Percentiles rank a stretch among this genome's conserved stretches.
phyloP scores from a whole-genome alignment of 37 sponge, comb jelly and placozoan species.

The Halisarca cf. caerulea region DNA sequence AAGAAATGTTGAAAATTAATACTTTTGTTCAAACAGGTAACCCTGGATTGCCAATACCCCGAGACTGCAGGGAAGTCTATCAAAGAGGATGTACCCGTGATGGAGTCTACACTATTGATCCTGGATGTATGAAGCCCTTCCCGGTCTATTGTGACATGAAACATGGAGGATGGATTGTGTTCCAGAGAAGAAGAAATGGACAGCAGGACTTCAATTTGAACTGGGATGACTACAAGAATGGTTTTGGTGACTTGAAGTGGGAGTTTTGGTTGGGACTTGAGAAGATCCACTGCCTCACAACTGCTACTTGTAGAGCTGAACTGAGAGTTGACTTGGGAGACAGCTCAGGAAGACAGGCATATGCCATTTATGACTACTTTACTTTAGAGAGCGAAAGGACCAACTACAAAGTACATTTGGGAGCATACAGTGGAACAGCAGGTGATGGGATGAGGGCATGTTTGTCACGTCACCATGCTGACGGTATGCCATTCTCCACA shows the following conservation, averaged over 20 bases:
- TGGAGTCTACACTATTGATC: slow-evolving; percentile 33
- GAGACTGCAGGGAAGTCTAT: slow-evolving; percentile 8
- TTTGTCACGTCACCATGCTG: not conserved
- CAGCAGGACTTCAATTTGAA: not conserved
- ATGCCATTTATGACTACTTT: slow-evolving; percentile 16
- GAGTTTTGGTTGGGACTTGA: slow-evolving; percentile 30
- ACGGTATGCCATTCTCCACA: not conserved
- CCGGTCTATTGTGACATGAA: slow-evolving; percentile 25
- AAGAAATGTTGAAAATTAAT: not conserved
- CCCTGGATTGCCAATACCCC: not conserved
- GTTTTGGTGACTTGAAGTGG: slow-evolving; percentile 4
- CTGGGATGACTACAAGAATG: slow-evolving; percentile 13
- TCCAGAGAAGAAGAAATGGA: slow-evolving; percentile 30
- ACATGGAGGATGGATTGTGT: slow-evolving; percentile 20
- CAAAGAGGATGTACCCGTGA: not conserved
- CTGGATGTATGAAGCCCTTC: not conserved
- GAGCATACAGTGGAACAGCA: slow-evolving; percentile 16
- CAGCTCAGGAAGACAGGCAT: not conserved
- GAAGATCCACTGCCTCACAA: slow-evolving; percentile 23
- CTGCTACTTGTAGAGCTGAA: not conserved
- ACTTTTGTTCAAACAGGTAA: not conserved
- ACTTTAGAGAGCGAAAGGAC: not conserved
- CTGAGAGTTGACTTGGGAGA: not conserved
- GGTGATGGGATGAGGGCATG: not conserved
- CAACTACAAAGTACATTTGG: slow-evolving; percentile 3